Conservation (phyloP, 2,113 vertebrate species). For the Stomatorhinus ivindoensis region DNA sequence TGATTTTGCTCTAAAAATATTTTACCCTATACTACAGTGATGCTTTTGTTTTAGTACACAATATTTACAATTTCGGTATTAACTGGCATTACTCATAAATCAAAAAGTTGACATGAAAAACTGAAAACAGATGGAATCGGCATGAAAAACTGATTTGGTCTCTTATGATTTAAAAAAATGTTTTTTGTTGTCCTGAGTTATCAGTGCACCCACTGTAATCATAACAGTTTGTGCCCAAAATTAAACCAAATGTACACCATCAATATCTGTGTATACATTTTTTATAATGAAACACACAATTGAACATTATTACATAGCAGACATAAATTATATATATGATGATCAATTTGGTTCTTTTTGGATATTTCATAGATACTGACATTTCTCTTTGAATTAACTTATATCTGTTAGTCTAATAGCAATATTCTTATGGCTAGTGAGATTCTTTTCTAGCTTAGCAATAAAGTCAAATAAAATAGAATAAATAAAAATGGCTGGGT, state of each 20-base stretch:
- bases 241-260: background rate
- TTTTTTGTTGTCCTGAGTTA: too few relatives aligned
- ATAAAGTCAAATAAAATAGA: background rate
- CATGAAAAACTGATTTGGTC: too few relatives aligned
- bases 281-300: background rate
- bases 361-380: background rate
- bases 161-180: too few relatives aligned
- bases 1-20: too few relatives aligned
- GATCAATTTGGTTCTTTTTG: background rate
- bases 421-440: background rate
- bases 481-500: background rate
- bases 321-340: background rate
- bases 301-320: background rate
- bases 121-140: too few relatives aligned
- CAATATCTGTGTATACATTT: background rate
- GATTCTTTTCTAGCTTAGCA: background rate
- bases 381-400: background rate
- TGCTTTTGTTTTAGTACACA: too few relatives aligned
- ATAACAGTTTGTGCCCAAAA: background rate
- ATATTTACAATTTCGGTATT: too few relatives aligned
- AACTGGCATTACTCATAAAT: too few relatives aligned
- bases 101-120: too few relatives aligned
- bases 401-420: background rate
- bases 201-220: too few relatives aligned
- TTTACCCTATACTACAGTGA: too few relatives aligned